Evolutionary conservation across 2,888 invertebrate genomes (phyloP), one percentile per base, ranked within the genome.

Genomic region (Xanthorhoe spadicearia): DNA sequence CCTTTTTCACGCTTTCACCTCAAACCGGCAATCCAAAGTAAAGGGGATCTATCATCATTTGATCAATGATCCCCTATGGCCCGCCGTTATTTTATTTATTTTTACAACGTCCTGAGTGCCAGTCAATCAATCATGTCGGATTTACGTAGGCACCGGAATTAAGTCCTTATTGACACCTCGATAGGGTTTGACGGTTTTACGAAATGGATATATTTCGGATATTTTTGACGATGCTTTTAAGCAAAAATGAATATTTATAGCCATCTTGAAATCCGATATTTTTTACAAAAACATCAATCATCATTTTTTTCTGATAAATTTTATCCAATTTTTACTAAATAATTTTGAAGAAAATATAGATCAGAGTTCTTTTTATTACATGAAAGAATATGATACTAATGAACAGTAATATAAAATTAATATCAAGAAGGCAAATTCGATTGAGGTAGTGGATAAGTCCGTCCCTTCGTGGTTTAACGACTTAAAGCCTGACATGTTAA

Each of bases 101-200:
- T 70, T 69, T 80, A 80, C 79, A 77, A 76, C 79, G 72, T 35
- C 73, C 74, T 73, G 73, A 79, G 74, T 77, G 82, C 80, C 77
- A 75, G 81, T 82, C 86, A 77, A 90, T 90, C 90, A 86, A 89
- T 89, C 90, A 89, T 84, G 77, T 61, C 66, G 85, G 87, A 83
- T 86, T 87, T 85, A 82, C 76, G 77, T 77, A 74, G 77, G 66
- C 60, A 61, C 60, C 56, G 54, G 73, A 72, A 70, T 73, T 74
- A 74, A 76, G 71, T 69, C 72, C 69, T 76, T 69, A 75, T 72
- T 76, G 76, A 74, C 71, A 72, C 67, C 65, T 70, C 52, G 68
- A 75, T 73, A 60, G 70, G 62, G 70, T 66, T 23, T 70, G 48
- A 49, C 60, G 56, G 59, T 23, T 55, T 48, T 28, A n/a, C 18